A percentile compares a stretch with the other conserved stretches of the same genome.
These are phyloP conservation scores for Arizona elegans DNA, from an alignment of 2,113 vertebrate species.

Conservation along the genomic window DNA sequence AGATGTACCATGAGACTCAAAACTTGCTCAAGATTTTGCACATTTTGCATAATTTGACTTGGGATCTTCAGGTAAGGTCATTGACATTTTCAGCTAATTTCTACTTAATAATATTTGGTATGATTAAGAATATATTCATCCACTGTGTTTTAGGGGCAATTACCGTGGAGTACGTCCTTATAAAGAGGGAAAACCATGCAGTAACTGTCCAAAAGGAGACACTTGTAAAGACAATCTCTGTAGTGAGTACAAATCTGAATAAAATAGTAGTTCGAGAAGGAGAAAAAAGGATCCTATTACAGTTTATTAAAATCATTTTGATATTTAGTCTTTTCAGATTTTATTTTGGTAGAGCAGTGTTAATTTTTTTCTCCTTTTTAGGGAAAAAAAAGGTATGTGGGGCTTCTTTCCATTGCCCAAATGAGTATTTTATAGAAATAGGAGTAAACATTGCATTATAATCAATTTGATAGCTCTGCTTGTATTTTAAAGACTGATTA, in stretches of 20 bases:
- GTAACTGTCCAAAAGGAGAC: constrained; percentile 48
- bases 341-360: neutral
- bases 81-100: neutral
- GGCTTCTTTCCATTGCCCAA: neutral
- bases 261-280: neutral
- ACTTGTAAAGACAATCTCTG: constrained; percentile 67
- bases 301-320: neutral
- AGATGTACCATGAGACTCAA: neutral
- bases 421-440: neutral
- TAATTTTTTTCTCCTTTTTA: neutral
- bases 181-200: constrained; percentile 35
- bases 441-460: neutral
- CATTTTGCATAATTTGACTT: neutral
- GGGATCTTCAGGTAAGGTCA: neutral
- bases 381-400: neutral
- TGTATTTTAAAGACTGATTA: neutral
- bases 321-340: neutral
- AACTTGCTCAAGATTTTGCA: neutral
- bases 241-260: constrained; percentile 63
- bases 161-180: constrained; percentile 58
- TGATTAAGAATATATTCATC: neutral
- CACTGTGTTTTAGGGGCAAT: constrained; percentile 36
- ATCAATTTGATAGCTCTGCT: neutral
- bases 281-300: neutral
- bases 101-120: neutral